phyloP scores from a whole-genome alignment of 2,113 vertebrate genomes.

The Phoxinus phoxinus region DNA sequence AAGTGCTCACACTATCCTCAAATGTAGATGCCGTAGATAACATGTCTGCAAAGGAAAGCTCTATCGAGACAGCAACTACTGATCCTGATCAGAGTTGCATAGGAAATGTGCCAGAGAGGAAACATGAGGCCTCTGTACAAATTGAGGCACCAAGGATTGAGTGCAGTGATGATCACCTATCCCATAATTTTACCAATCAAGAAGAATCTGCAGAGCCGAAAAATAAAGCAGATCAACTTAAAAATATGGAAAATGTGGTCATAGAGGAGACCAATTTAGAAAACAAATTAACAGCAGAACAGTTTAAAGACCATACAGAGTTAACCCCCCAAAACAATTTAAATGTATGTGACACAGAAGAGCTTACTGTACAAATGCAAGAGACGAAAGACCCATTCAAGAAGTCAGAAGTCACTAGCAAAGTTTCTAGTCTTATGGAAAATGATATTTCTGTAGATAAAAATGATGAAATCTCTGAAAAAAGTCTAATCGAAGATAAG shows the following conservation, averaged over 20 bases:
- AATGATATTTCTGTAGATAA: conserved; percentile 1
- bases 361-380: neutral
- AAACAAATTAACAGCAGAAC: neutral
- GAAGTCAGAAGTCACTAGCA: conserved; percentile 14
- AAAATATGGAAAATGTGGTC: neutral
- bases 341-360: neutral
- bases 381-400: neutral
- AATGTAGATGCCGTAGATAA: conserved; percentile 24
- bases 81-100: conserved; percentile 50
- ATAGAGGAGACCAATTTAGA: neutral
- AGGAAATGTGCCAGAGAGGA: conserved; percentile 55
- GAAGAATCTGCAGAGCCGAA: neutral
- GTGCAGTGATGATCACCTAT: neutral
- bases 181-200: neutral
- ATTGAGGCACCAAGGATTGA: neutral
- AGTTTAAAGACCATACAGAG: neutral
- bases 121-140: conserved; percentile 47
- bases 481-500: neutral
- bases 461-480: conserved; percentile 4
- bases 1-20: conserved; percentile 47
- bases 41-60: conserved; percentile 5
- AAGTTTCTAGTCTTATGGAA: neutral
- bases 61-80: conserved; percentile 47
- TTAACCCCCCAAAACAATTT: neutral
- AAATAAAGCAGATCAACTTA: conserved; percentile 5